Evolutionary conservation across 2,797 vertebrate genomes (phyloP).

Genomic region (Pseudochaenichthys georgianus): DNA sequence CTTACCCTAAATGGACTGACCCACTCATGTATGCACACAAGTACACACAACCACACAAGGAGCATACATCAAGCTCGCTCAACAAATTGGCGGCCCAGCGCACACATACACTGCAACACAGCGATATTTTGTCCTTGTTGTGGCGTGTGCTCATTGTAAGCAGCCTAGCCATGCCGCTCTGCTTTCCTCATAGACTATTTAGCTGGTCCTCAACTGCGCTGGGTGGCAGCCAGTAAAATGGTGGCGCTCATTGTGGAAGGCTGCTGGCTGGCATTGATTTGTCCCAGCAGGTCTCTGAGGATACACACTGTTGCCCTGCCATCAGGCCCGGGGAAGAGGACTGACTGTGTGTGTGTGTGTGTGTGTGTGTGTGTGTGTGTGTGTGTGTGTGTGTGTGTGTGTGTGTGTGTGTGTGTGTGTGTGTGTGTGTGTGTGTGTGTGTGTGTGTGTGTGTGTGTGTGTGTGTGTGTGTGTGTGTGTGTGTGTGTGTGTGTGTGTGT

Average conservation of each 20-base stretch:
- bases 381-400: conserved; percentile 25
- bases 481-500: conserved; percentile 19
- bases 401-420: conserved; percentile 25
- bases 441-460: conserved; percentile 26
- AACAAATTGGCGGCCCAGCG: conserved; percentile 55
- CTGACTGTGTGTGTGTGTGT: conserved; percentile 13
- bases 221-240: conserved; percentile 78
- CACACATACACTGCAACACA: conserved; percentile 36
- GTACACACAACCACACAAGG: conserved; percentile 45
- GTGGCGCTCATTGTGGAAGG: conserved; percentile 75
- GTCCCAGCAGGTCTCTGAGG: conserved; percentile 76
- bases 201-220: conserved; percentile 64
- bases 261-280: conserved; percentile 83
- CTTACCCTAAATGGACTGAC: conserved; percentile 48
- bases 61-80: conserved; percentile 53
- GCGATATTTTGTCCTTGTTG: conserved; percentile 55
- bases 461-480: conserved; percentile 30
- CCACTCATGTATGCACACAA: conserved; percentile 16
- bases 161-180: conserved; percentile 48
- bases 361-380: conserved; percentile 28
- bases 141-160: conserved; percentile 56
- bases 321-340: conserved; percentile 42
- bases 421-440: conserved; percentile 13
- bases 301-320: conserved; percentile 70
- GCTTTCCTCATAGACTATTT: conserved; percentile 70